These are phyloP conservation scores for Helogale parvula DNA, from an alignment of 2,113 vertebrate species.

Conservation along the genomic window DNA sequence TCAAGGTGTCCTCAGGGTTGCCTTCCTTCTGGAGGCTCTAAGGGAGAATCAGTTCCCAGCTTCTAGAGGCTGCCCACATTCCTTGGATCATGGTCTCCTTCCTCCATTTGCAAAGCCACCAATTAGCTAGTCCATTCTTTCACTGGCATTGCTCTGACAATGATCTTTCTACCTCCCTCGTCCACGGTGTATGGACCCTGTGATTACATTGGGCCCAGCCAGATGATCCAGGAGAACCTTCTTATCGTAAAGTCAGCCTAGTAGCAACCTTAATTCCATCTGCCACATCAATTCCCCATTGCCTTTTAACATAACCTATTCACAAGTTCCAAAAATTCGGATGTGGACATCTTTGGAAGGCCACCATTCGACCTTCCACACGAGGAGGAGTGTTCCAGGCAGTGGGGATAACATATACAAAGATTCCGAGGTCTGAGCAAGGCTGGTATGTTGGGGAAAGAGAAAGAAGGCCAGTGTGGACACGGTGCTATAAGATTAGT, in stretches of 20 bases:
- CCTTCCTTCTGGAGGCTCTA: neutral
- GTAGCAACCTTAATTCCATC: conserved; percentile 21
- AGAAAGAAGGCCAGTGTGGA: neutral
- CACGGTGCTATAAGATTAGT: neutral
- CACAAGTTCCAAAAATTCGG: neutral
- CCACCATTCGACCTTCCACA: neutral
- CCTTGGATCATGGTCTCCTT: neutral
- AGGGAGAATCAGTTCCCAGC: neutral
- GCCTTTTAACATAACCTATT: neutral
- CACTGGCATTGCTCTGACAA: neutral
- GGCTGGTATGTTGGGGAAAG: neutral
- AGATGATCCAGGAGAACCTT: neutral
- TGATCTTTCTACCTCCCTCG: neutral
- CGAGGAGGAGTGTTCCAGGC: neutral
- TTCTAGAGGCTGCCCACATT: neutral
- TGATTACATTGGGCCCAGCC: neutral
- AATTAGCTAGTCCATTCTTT: neutral
- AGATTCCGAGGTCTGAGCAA: neutral
- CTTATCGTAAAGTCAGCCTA: neutral
- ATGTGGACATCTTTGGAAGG: neutral
- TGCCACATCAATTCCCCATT: neutral
- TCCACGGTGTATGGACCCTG: neutral
- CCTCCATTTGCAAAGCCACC: neutral
- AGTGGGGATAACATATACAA: neutral
- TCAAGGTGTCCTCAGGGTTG: neutral